A percentile compares a stretch with the other conserved stretches of the same genome.
Evolutionary conservation across 1,140 invertebrate genomes (phyloP).

Genomic region (Laupala kohalensis): DNA sequence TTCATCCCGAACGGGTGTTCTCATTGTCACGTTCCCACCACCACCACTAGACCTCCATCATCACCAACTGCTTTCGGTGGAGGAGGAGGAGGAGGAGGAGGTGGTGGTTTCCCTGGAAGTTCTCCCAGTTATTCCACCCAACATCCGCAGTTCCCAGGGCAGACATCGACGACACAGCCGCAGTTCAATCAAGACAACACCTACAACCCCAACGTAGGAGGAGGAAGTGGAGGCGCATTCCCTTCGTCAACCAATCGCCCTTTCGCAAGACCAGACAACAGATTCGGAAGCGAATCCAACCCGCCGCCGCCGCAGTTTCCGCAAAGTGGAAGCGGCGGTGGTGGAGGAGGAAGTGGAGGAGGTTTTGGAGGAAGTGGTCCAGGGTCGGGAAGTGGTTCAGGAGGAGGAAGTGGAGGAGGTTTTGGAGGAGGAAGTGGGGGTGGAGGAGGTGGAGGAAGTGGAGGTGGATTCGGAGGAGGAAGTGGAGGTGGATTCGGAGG

Average conservation of each 20-base stretch:
- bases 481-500: background rate
- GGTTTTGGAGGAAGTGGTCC: background rate
- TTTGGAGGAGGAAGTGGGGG: background rate
- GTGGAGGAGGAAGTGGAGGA: background rate
- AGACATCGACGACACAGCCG: too few relatives aligned
- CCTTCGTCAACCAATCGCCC: too few relatives aligned
- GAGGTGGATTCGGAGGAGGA: background rate
- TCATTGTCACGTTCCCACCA: constrained; percentile 1
- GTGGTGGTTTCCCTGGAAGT: background rate
- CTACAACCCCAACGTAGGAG: too few relatives aligned
- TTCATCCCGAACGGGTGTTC: background rate
- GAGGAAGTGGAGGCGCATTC: too few relatives aligned
- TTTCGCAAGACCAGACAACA: background rate
- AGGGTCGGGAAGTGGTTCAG: background rate
- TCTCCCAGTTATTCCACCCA: background rate
- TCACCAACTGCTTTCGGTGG: background rate
- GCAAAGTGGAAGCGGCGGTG: background rate
- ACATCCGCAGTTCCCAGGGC: too few relatives aligned
- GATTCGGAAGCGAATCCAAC: background rate
- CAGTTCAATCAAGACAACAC: too few relatives aligned
- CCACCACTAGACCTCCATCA: background rate
- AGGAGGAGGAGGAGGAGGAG: background rate
- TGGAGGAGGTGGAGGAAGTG: background rate
- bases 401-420: constrained; percentile 1
- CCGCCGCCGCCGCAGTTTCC: background rate